A percentile compares a stretch with the other conserved stretches of the same genome.
Evolutionary conservation across 1,140 invertebrate species (phyloP).

Genomic region (Drosophila kohkoa): DNA sequence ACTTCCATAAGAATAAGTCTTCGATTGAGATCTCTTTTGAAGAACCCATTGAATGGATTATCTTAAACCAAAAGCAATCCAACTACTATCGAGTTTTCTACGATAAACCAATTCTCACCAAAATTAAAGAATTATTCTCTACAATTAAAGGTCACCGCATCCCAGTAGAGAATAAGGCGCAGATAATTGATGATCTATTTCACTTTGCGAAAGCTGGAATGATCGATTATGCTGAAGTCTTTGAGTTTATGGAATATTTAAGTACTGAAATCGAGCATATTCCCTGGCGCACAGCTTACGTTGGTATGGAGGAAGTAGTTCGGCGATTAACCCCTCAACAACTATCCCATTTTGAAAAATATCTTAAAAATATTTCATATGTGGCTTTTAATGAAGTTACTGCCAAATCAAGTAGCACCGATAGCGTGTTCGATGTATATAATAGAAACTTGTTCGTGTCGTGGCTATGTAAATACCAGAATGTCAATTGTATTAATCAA

Average conservation of each 20-base stretch:
- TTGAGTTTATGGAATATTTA: slow-evolving; percentile 86
- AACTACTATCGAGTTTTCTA: slow-evolving; percentile 89
- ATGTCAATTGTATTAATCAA: slow-evolving; percentile 83
- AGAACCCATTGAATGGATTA: slow-evolving; percentile 79
- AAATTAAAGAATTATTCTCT: slow-evolving; percentile 84
- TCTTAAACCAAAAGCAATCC: slow-evolving; percentile 85
- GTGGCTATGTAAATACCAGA: slow-evolving; percentile 86
- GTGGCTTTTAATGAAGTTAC: slow-evolving; percentile 44
- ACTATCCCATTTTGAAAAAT: slow-evolving; percentile 54
- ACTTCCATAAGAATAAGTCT: slow-evolving; percentile 84
- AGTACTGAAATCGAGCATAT: slow-evolving; percentile 86
- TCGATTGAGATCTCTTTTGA: slow-evolving; percentile 50
- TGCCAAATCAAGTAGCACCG: slow-evolving; percentile 31
- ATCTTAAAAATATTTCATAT: slow-evolving; percentile 45
- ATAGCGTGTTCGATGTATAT: slow-evolving; percentile 70
- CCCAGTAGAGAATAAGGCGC: slow-evolving; percentile 89
- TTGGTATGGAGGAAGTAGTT: slow-evolving; percentile 44
- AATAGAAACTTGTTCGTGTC: slow-evolving; percentile 79
- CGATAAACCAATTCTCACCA: slow-evolving; percentile 86
- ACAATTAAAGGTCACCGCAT: slow-evolving; percentile 85
- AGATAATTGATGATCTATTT: slow-evolving; percentile 91
- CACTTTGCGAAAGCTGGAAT: slow-evolving; percentile 87
- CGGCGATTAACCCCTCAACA: slow-evolving; percentile 47
- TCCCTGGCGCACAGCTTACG: slow-evolving; percentile 86
- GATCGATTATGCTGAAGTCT: slow-evolving; percentile 85